Conservation (phyloP, 2,113 vertebrate genomes). For the Orcinus orca region DNA sequence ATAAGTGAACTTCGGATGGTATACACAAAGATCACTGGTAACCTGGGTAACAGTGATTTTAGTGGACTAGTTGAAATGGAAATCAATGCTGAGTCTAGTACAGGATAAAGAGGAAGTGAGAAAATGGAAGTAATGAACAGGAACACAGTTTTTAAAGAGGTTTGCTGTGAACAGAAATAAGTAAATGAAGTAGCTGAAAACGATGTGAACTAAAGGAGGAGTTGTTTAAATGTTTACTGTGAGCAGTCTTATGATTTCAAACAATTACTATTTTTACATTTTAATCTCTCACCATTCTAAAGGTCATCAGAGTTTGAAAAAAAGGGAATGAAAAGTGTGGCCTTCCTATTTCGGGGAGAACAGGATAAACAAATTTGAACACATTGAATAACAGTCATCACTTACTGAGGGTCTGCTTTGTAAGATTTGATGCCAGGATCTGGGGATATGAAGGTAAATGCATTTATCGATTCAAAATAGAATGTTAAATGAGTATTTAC, state of each 20-base stretch:
- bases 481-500: neutral
- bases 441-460: neutral
- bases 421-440: neutral
- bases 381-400: neutral
- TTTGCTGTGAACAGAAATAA: neutral
- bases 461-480: neutral
- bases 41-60: neutral
- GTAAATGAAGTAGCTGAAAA: neutral
- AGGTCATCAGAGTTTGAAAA: neutral
- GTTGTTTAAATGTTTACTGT: neutral
- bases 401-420: neutral
- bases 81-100: neutral
- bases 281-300: neutral
- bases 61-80: neutral
- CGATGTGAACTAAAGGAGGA: neutral
- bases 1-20: neutral
- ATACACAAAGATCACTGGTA: neutral
- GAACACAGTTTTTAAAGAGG: neutral
- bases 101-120: neutral
- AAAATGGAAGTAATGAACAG: neutral
- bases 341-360: neutral
- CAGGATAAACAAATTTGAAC: neutral
- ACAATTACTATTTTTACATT: neutral
- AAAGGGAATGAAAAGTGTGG: neutral
- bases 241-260: neutral